These are phyloP conservation scores for Microcebus jonahi DNA, from an alignment of 2,113 vertebrate species.

Conservation along the genomic window DNA sequence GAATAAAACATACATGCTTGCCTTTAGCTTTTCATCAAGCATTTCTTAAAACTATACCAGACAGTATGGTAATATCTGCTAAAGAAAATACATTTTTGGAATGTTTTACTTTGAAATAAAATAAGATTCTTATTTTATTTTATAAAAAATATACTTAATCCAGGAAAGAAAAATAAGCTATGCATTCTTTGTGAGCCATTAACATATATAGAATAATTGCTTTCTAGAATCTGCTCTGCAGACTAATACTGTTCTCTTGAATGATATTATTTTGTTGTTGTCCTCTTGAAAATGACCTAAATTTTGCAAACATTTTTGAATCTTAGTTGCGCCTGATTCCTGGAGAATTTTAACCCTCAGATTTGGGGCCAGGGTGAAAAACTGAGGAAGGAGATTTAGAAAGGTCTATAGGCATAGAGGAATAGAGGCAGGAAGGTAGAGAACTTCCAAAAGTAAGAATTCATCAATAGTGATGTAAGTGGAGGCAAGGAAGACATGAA, in stretches of 20 bases:
- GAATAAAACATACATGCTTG: not conserved
- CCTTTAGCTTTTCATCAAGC: not conserved
- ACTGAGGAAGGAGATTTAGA: not conserved
- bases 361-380: not conserved
- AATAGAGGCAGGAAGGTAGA: not conserved
- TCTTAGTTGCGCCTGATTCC: not conserved
- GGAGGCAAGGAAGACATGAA: not conserved
- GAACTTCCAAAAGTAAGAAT: not conserved
- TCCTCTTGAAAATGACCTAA: not conserved
- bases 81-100: not conserved
- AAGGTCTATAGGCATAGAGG: not conserved
- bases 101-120: constrained; percentile 10
- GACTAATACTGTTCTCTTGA: not conserved
- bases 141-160: constrained; percentile 11
- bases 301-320: constrained; percentile 1
- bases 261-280: not conserved
- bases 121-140: constrained; percentile 36
- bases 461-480: not conserved
- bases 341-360: not conserved
- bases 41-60: not conserved
- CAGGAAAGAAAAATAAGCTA: not conserved
- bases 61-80: not conserved
- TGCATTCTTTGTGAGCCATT: not conserved
- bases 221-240: not conserved
- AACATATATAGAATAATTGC: not conserved